phyloP scores from a whole-genome alignment of 64 coral and sea anemone genomes.

The Montipora cactus region DNA sequence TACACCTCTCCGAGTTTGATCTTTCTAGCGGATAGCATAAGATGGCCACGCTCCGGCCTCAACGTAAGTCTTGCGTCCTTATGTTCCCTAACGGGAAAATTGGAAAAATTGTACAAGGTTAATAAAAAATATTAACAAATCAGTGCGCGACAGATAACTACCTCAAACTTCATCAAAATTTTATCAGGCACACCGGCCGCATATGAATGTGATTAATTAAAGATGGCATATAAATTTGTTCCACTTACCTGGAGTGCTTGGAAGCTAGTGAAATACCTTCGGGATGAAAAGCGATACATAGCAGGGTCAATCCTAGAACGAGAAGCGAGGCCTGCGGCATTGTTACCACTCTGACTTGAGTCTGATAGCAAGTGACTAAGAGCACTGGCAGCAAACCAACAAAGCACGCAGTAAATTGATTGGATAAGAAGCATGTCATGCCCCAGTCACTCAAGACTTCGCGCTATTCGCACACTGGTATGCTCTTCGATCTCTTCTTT shows the following conservation, averaged over 20 bases:
- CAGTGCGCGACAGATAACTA: conserved; percentile 1
- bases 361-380: conserved; percentile 42
- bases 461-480: conserved; percentile 6
- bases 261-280: background rate
- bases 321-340: conserved; percentile 3
- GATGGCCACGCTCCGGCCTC: conserved; percentile 12
- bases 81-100: background rate
- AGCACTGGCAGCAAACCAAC: background rate
- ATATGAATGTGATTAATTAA: background rate
- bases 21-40: conserved; percentile 31
- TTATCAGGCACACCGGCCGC: background rate
- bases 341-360: background rate
- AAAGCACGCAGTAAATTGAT: conserved; percentile 21
- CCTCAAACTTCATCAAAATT: conserved; percentile 53
- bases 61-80: conserved; percentile 20
- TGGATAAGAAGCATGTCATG: conserved; percentile 21
- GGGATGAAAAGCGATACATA: conserved; percentile 18
- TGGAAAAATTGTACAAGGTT: background rate
- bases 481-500: conserved; percentile 55
- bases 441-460: conserved; percentile 24
- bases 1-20: conserved; percentile 73
- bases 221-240: background rate
- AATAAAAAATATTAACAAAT: conserved; percentile 47
- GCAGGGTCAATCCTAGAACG: background rate
- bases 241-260: conserved; percentile 29